A percentile compares a stretch with the other conserved stretches of the same genome.
Conservation (phyloP, 2,888 invertebrate species). For the Eristalis intricaria region DNA sequence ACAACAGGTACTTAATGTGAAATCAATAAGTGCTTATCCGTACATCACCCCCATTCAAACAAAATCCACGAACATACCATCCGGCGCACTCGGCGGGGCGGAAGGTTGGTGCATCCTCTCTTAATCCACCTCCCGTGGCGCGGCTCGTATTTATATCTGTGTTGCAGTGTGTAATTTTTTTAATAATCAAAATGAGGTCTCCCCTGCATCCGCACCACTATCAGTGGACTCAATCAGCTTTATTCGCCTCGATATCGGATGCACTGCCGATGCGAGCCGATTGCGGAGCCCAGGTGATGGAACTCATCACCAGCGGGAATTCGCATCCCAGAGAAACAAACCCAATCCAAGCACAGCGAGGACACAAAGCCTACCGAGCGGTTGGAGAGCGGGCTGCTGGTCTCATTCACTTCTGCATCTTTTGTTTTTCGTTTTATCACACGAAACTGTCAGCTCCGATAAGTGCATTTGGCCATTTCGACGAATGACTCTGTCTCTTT, state of each 20-base stretch:
- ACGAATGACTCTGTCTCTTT: slow-evolving; percentile 65
- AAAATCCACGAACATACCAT: neutral
- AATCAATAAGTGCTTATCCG: neutral
- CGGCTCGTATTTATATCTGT: neutral
- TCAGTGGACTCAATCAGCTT: slow-evolving; percentile 63
- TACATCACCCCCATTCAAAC: neutral
- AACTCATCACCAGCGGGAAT: slow-evolving; percentile 58
- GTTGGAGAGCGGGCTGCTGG: neutral
- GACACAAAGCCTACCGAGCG: slow-evolving; percentile 16
- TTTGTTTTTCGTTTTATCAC: slow-evolving; percentile 50
- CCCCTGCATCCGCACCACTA: slow-evolving; percentile 45
- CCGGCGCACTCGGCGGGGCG: neutral
- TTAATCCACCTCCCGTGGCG: slow-evolving; percentile 35
- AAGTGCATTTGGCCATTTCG: slow-evolving; percentile 70
- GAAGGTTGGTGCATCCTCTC: slow-evolving; percentile 27
- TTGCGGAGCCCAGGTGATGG: slow-evolving; percentile 50
- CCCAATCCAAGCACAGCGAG: slow-evolving; percentile 12
- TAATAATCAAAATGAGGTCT: slow-evolving; percentile 34
- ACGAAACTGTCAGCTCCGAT: slow-evolving; percentile 67
- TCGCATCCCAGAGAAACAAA: slow-evolving; percentile 24
- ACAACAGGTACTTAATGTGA: neutral
- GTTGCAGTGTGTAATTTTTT: slow-evolving; percentile 1
- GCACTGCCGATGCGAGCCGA: slow-evolving; percentile 17
- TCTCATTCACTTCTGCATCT: neutral
- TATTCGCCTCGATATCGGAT: slow-evolving; percentile 57